These are phyloP conservation scores for Meriones unguiculatus DNA, from an alignment of 2,113 vertebrate species.

Conservation along the genomic window DNA sequence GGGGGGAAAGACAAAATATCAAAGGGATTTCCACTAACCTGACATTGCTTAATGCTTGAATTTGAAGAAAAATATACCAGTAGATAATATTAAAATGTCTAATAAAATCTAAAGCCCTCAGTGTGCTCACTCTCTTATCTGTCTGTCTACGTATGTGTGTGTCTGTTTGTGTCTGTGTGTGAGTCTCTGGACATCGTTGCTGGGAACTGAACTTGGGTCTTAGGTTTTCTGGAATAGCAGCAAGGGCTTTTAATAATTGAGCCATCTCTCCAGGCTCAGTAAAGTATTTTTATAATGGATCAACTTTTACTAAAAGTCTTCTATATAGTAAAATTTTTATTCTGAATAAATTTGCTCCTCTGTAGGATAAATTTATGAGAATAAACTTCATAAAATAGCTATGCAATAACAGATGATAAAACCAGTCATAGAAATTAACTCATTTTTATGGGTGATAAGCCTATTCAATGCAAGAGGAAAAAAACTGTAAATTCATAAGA, in stretches of 20 bases:
- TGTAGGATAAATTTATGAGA: neutral
- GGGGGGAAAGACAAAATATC: neutral
- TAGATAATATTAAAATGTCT: slow-evolving; percentile 14
- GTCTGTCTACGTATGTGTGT: neutral
- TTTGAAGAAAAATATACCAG: slow-evolving; percentile 15
- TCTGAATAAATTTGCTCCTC: neutral
- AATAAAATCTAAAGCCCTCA: neutral
- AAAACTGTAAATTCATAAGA: slow-evolving; percentile 18
- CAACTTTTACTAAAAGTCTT: neutral
- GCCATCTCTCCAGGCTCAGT: neutral
- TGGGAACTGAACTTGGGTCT: neutral
- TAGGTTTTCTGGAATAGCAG: neutral
- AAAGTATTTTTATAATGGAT: neutral
- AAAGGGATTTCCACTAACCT: neutral
- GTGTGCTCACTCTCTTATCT: neutral
- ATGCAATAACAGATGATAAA: neutral
- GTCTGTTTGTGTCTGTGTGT: too few species aligned
- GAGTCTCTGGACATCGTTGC: neutral
- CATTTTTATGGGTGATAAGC: neutral
- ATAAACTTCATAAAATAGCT: slow-evolving; percentile 22
- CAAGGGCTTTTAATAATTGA: neutral
- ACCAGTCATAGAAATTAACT: slow-evolving; percentile 39
- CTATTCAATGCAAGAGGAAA: neutral
- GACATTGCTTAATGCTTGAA: slow-evolving; percentile 10
- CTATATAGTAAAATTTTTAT: slow-evolving; percentile 9